A percentile compares a stretch with the other conserved stretches of the same genome.
These are phyloP conservation scores for Plumapathes pennacea DNA, from an alignment of 92 coral and sea anemone genomes.

Conservation along the genomic window DNA sequence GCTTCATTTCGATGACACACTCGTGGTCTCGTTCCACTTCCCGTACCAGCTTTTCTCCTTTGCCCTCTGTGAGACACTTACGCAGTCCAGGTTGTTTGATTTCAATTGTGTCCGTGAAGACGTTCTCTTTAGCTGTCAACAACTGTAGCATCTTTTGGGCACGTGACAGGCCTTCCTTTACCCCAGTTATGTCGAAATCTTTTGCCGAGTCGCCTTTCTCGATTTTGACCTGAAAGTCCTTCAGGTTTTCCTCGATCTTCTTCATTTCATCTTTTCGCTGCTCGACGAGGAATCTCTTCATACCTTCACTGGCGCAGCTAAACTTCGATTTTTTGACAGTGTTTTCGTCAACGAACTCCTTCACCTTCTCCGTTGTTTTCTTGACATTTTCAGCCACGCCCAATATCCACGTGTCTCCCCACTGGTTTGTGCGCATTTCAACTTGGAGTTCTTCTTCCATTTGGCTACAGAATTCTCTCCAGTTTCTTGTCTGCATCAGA, in stretches of 20 bases:
- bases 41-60: slow-evolving; percentile 50
- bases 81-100: slow-evolving; percentile 63
- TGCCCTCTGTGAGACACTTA: slow-evolving; percentile 43
- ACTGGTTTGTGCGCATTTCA: slow-evolving; percentile 30
- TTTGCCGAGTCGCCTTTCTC: slow-evolving; percentile 27
- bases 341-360: slow-evolving; percentile 50
- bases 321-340: slow-evolving; percentile 30
- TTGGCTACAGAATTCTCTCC: slow-evolving; percentile 50
- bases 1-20: slow-evolving; percentile 47
- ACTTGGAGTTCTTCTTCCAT: slow-evolving; percentile 15
- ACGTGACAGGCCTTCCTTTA: slow-evolving; percentile 55
- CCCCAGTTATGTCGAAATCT: slow-evolving; percentile 56
- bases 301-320: slow-evolving; percentile 28
- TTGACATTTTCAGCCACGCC: slow-evolving; percentile 46
- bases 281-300: slow-evolving; percentile 51
- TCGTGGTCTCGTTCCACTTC: slow-evolving; percentile 59
- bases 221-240: slow-evolving; percentile 37
- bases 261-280: slow-evolving; percentile 46
- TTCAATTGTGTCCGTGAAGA: slow-evolving; percentile 5
- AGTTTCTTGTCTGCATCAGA: slow-evolving; percentile 23
- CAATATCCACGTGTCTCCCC: slow-evolving; percentile 65
- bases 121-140: slow-evolving; percentile 5
- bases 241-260: slow-evolving; percentile 36
- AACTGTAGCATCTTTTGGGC: slow-evolving; percentile 2
- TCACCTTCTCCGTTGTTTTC: slow-evolving; percentile 34